These are phyloP conservation scores for Diadema setosum DNA, from an alignment of 35 echinoderm and acorn worm genomes.

Conservation along the genomic window DNA sequence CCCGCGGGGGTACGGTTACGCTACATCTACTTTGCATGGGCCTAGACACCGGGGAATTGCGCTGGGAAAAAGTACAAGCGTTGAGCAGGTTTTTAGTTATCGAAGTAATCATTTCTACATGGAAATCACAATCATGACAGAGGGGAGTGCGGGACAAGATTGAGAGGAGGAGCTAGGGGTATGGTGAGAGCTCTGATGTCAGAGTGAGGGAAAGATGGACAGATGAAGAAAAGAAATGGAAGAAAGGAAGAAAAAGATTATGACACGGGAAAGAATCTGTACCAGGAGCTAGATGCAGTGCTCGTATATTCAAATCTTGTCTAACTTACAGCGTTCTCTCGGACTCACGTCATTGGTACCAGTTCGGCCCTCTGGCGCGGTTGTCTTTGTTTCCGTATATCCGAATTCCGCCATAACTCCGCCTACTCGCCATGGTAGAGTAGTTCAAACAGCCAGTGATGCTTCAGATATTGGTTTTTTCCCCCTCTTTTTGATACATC, in stretches of 20 bases:
- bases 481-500: no score
- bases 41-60: neutral
- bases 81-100: neutral
- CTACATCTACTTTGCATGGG: neutral
- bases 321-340: no score
- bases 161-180: no score
- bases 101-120: neutral
- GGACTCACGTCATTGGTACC: neutral
- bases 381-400: neutral
- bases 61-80: neutral
- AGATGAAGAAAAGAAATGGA: neutral
- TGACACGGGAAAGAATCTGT: no score
- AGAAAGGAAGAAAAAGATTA: no score
- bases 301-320: no score
- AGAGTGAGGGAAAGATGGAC: neutral
- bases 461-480: no score
- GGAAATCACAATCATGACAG: neutral
- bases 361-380: neutral
- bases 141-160: neutral
- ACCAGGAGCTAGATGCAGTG: no score
- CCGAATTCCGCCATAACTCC: neutral
- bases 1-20: neutral
- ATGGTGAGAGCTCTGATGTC: neutral
- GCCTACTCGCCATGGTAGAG: no score
- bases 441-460: no score